Evolutionary conservation across 2,888 invertebrate genomes (phyloP), one percentile per base, ranked within the genome.

Genomic region (Epicampocera succincta): DNA sequence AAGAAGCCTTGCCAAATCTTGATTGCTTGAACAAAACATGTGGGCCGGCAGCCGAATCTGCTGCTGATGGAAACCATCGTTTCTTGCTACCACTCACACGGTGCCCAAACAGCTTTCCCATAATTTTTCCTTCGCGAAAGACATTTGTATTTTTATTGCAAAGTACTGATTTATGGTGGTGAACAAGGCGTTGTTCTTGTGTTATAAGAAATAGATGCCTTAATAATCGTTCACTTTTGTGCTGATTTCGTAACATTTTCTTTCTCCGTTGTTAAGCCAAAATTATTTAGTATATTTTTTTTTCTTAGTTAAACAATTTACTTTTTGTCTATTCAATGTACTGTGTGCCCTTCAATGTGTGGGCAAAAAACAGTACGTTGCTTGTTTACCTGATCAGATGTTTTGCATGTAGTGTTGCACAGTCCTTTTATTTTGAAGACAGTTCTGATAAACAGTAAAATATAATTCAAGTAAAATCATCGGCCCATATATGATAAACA

Each of bases 51-150:
- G 58, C 42, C 17, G 66, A 65, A 17, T 81, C 84, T 11, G 60
- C 46, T 5, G 60, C 38, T 9, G 77, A 80, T n/a, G 90, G 87
- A 83, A 86, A 87, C 87, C 91, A 91, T 52, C 87, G 87, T 63
- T 88, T 89, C 42, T 89, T 90, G 25, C 88, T 89, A 6, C 90
- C 90, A 2, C 87, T 83, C 1, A 87, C 66, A 8, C 88, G 87
- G 25, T 86, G 87, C 6, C 90, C 89, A 71, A 90, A 87, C 0
- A 91, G 78, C 84, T 91, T 91, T 5, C 86, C 86, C 46, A 91
- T 85, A 8, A 90, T 87, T 74, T 87, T 90, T 25, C 86, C 87
- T 73, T 91, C 89, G 0, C 87, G 86, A 25, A 58, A 54, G 6
- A 73, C 33, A 56, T 40, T 80, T 21, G 75, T 17, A 25, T 29